Base-by-base conservation (phyloP, 2,113 vertebrate genomes). In the Polypterus senegalus region DNA sequence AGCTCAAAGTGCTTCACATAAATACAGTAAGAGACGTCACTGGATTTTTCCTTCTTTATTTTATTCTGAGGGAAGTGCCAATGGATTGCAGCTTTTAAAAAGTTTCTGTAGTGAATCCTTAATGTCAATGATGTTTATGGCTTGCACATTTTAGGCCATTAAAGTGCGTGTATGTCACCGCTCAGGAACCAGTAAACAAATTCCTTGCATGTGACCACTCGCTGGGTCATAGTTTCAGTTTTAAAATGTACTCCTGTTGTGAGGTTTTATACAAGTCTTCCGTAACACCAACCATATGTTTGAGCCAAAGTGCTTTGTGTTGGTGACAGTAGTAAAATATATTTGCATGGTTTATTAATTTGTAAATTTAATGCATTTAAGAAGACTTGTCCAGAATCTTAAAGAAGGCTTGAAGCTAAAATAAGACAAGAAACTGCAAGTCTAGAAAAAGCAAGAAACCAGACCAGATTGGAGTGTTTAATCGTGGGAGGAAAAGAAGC, bases 341-440 rank as follows among this genome's bases (percentile, higher is more conserved):
- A 44, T 45, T 70, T 75, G 75, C 78, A 76, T 78, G 80, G 70
- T 70, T 58, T 54, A 74, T 74, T 83, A 73, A 81, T 78, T 79
- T 81, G 75, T 81, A 76, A 79, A 69, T 70, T 76, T 79, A 81
- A 79, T 80, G 73, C 71, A 74, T 71, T 81, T 82, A 83, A 82
- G 77, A 79, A 27, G 79, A 73, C 74, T 78, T 75, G 76, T 73
- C 72, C 43, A 69, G 66, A 72, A 61, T 61, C 59, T 71, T 69
- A 65, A 71, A 74, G 72, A 60, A 67, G 66, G 73, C 69, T 65
- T 58, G 61, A 70, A 27, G 27, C 27, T 27, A 27, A 27, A 27
- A 27, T 27, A 27, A 27, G 27, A 27, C 27, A 27, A 27, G 27
- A 27, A 27, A 27, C 27, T 27, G 27, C 27, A 27, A 27, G 27